Evolutionary conservation across 1,140 invertebrate genomes (phyloP), one percentile per base, ranked within the genome.

Genomic region (Arctopsyche grandis): DNA sequence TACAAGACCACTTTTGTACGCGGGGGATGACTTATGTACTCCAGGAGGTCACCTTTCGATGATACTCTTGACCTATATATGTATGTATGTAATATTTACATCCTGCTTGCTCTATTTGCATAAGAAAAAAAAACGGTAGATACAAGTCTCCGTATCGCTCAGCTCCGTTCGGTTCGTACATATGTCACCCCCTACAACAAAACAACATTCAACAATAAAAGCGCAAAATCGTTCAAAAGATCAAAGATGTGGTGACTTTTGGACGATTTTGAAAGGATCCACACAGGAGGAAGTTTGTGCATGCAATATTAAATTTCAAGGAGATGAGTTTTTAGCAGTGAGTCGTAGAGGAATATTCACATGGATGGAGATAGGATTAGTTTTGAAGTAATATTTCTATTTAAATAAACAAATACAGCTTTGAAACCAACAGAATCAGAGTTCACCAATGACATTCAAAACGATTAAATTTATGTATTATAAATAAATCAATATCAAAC

Each of bases 111-210:
- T 52, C 48, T 52, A n/a, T n/a, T n/a, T n/a, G n/a, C 10, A 56
- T n/a, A 56, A 21, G 52, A 1, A 78, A 69, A 78, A 77, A 24
- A 43, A 5, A 56, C 52, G 52, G 14, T 56, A 16, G 24, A 66
- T 22, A 16, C 24, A 5, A 66, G 14, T 60, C 16, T 4, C 21
- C n/a, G 22, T 29, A 5, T 66, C 7, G 63, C 26, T 66, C 21
- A 10, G 24, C 24, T 66, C 19, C 21, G 63, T 26, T 66, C 43
- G 69, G n/a, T 70, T 76, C 74, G 80, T 81, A 81, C 80, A 81
- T 81, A 81, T 60, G 74, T 81, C 80, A 81, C 74, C 80, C 80
- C 80, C 77, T 79, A 81, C 52, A 81, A 78, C 77, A 81, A 66
- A 81, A 38, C 29, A 79, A 77, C 63, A 81, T 81, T 74, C 69